Percentiles rank a stretch among this genome's conserved stretches.
These are phyloP conservation scores for Campopleginae sp. DNA, from an alignment of 2,888 invertebrate genomes.

Conservation along the genomic window DNA sequence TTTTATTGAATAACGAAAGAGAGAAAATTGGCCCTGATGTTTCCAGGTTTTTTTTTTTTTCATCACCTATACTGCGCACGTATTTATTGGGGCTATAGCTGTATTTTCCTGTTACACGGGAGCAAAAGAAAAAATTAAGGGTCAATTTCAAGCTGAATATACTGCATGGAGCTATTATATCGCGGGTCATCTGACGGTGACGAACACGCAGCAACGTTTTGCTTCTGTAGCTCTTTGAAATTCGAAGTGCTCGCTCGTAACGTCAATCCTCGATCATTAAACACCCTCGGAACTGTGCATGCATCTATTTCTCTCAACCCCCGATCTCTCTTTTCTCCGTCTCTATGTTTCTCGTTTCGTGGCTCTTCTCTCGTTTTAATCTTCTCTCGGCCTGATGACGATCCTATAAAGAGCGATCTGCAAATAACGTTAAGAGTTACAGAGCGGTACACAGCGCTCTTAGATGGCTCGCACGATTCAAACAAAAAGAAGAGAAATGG, in stretches of 20 bases:
- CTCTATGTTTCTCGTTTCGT: constrained; percentile 5
- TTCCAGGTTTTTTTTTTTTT: not conserved
- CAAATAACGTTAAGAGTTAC: constrained; percentile 12
- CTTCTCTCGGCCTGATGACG: constrained; percentile 12
- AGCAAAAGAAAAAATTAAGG: not conserved
- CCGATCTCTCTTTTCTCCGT: not conserved
- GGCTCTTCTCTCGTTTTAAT: constrained; percentile 20
- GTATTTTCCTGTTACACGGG: not conserved
- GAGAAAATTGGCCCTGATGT: not conserved
- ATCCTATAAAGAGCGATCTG: constrained; percentile 46
- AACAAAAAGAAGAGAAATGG: not conserved
- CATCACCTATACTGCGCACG: too few species aligned
- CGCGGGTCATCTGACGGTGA: constrained; percentile 38
- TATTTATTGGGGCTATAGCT: not conserved
- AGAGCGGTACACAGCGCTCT: constrained; percentile 28
- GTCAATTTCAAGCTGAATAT: not conserved
- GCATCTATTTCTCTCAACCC: constrained; percentile 4
- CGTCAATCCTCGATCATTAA: constrained; percentile 58
- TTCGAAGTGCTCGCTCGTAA: constrained; percentile 61
- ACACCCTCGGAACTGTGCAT: constrained; percentile 43
- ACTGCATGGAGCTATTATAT: constrained; percentile 22
- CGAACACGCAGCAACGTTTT: constrained; percentile 46
- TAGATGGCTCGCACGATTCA: not conserved
- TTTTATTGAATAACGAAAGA: not conserved
- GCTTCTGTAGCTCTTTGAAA: constrained; percentile 49